phyloP scores from a whole-genome alignment of 2,888 invertebrate genomes.

The Diarsia rubi region DNA sequence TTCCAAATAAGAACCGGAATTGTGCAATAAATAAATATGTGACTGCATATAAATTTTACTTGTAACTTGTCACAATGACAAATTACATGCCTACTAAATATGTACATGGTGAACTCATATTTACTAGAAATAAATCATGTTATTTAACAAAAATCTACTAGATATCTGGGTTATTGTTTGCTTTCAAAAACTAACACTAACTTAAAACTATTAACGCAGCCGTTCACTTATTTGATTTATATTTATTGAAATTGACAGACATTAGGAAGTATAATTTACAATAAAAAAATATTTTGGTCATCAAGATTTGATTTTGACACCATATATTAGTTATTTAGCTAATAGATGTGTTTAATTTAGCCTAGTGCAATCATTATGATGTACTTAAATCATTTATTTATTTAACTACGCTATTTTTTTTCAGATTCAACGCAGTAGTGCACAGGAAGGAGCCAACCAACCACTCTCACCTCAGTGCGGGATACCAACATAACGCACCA shows the following conservation, averaged over 20 bases:
- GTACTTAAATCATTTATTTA: background rate
- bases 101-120: background rate
- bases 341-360: background rate
- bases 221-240: background rate
- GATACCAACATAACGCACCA: conserved; percentile 61
- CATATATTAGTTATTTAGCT: too few relatives aligned
- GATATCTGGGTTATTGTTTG: conserved; percentile 14
- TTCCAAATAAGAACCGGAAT: conserved; percentile 3
- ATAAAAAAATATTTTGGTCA: background rate
- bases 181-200: conserved; percentile 11
- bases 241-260: background rate
- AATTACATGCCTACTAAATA: conserved; percentile 23
- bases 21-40: background rate
- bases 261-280: background rate
- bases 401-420: background rate
- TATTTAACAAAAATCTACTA: conserved; percentile 7
- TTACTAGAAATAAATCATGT: conserved; percentile 11
- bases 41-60: conserved; percentile 1
- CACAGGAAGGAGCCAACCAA: conserved; percentile 77
- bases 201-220: background rate
- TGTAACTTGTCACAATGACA: conserved; percentile 25
- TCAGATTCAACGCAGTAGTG: conserved; percentile 84
- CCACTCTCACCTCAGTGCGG: conserved; percentile 69
- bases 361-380: background rate
- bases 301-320: background rate